Evolutionary conservation across 1,140 invertebrate genomes (phyloP), one percentile per base, ranked within the genome.

Genomic region (Sinonovacula constricta): DNA sequence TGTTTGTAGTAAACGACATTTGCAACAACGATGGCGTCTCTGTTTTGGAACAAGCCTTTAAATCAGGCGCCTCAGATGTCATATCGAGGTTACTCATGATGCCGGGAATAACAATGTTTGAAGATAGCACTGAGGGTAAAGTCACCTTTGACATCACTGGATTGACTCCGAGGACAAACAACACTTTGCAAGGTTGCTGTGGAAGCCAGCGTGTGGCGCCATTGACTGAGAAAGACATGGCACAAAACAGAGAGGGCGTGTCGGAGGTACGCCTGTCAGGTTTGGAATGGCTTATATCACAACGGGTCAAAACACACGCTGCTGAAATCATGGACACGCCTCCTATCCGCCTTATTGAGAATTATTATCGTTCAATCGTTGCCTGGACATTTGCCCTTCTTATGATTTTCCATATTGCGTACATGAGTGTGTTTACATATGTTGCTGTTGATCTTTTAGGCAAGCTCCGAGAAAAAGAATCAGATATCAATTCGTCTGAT

Each of bases 341-440:
- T 22, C 85, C 86, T 14, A 75, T 89, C n/a, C 60, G 57, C 57
- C 51, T 85, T 12, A 84, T 89, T 22, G 88, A 87, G 65, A 81
- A 80, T 71, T 83, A 83, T 33, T 89, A 87, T 70, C 82, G 69
- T 12, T 74, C 70, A 0, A 80, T 86, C 7, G 83, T 82, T 14
- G 80, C 83, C 10, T 80, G 81, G 74, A 81, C 81, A 31, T 87
- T 85, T 63, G 57, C 66, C 1, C 24, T 86, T 10, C 51, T 88
- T 0, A 85, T 88, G 80, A 39, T 84, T 2, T 26, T 85, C 12
- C 88, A 89, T 65, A 81, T 89, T 12, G 30, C 80, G 1, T 88
- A 89, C 78, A 89, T 89, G 88, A 76, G 74, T 34, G n/a, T 85
- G 4, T 84, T 88, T 54, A 85, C 81, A 39, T 84, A 80, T 57